Evolutionary conservation across 2,797 vertebrate genomes (phyloP), one percentile per base, ranked within the genome.

Genomic region (Premnoplex brunnescens): DNA sequence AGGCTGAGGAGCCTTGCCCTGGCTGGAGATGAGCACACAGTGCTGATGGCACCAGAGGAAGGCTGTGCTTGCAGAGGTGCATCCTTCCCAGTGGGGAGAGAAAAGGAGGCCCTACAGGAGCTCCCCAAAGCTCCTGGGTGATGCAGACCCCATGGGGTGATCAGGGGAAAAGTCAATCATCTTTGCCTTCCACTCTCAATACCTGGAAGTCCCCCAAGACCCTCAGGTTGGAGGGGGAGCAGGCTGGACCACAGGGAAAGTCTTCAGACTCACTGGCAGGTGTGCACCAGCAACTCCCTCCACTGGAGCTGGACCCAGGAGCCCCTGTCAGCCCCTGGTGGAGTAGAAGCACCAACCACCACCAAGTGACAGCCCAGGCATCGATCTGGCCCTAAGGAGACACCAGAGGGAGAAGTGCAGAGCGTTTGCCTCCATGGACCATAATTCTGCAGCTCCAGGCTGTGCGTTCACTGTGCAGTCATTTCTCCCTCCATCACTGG

Each of bases 371-470:
- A 75, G 58, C 12, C 28, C 68, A 46, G 56, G 72, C 82, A 63
- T 9, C 20, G 85, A 81, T 67, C 26, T 78, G 66, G 30, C 76
- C 39, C 66, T 49, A 17, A 14, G 51, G 73, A 62, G n/a, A 78
- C 58, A 63, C 62, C 20, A 30, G 12, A 12, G 49, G 46, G 15
- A 20, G 60, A 74, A 77, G 68, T 19, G 43, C 44, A 71, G 49
- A 68, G 43, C 0, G 1, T 68, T 78, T 73, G 32, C 43, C 58
- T 81, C 4, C n/a, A 23, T 2, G 15, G 32, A 18, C 30, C 43
- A 48, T 79, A 86, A 91, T 26, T 88, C 77, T 90, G 74, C 74
- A 88, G 74, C 74, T 72, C 52, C 34, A n/a, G 63, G 78, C 59
- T 52, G 34, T 39, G 46, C 75, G 44, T 68, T 89, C 60, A 55